Evolutionary conservation across 2,797 vertebrate species (phyloP), one percentile per base, ranked within the genome.

Genomic region (Myotis findleyi): DNA sequence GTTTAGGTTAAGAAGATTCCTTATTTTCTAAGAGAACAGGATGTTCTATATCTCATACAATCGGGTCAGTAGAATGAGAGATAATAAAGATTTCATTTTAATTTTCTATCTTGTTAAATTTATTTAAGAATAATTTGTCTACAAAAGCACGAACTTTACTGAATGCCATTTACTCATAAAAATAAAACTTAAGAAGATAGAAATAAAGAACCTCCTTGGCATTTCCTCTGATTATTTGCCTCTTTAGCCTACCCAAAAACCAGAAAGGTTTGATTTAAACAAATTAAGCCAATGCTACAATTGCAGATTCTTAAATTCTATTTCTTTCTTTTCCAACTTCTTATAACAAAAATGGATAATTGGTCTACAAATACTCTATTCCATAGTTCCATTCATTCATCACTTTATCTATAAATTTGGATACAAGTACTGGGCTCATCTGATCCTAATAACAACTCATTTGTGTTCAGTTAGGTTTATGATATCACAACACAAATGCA

Each of bases 141-240:
- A 49, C 90, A 69, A 94, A 87, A 94, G n/a, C 83, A 93, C 30
- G 33, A 96, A 84, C 23, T 91, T 95, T 23, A 76, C 3, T 88
- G 59, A 68, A 49, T 47, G 87, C 2, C 17, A 91, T 69, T 89
- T 93, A 91, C 23, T 93, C 41, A 77, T 44, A 90, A 79, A 73
- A 86, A 80, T 66, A 94, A 69, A 64, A 41, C 23, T n/a, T 86
- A 89, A 89, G 23, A 95, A 11, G 33, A 89, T 8, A 72, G 44
- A 91, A 53, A 69, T 95, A 73, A 89, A 79, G 47, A 57, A 69
- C 16, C 21, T 71, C 44, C 38, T 9, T 84, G 71, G 25, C 21
- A 88, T 85, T 87, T 94, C 76, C 25, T 94, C 23, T 88, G 91
- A 93, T 83, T 94, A 95, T 47, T 89, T 91, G 87, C 49, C 55